Evolutionary conservation across 2,888 invertebrate genomes (phyloP), one percentile per base, ranked within the genome.

Genomic region (Drosophila phalerata): DNA sequence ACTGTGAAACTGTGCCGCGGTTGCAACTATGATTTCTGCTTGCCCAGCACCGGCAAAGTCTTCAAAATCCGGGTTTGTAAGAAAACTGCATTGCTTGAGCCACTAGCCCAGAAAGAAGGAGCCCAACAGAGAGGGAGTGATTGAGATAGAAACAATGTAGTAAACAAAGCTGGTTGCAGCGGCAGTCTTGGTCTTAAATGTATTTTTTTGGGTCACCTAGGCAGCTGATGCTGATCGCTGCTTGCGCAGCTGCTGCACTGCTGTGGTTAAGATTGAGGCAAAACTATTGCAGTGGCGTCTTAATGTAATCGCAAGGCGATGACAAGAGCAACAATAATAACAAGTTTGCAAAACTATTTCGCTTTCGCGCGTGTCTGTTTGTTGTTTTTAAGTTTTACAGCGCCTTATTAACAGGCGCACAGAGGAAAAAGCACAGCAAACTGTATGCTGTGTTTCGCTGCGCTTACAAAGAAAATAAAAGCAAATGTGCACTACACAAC

Each of bases 311-410:
- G 53, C 40, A 51, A 25, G 8, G 22, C 43, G 42, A 43, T 25
- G 28, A 37, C 64, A 42, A 52, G 48, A 40, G 37, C 45, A 42
- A 32, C 55, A 48, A 64, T 49, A 67, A 56, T 22, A 53, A 43
- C 34, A 67, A 56, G 32, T 45, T 45, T 45, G 42, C 55, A 53
- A 74, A 69, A 79, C 80, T 70, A 75, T 81, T 71, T 61, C 10
- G 34, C 43, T 56, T 79, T 75, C 51, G 68, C 79, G 79, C 72
- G 69, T 75, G 65, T 77, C 72, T 78, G 83, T 86, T 90, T 90
- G 90, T 90, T 90, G 90, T 86, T 90, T 90, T 91, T 82, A 81
- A 90, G 91, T 91, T 91, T 91, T 89, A 87, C 88, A 90, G 84
- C 87, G 90, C 79, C 80, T 79, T 76, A 69, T 78, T 85, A 91